Evolutionary conservation across 2,113 vertebrate species (phyloP).

Genomic region (Mormyrus iriodes): DNA sequence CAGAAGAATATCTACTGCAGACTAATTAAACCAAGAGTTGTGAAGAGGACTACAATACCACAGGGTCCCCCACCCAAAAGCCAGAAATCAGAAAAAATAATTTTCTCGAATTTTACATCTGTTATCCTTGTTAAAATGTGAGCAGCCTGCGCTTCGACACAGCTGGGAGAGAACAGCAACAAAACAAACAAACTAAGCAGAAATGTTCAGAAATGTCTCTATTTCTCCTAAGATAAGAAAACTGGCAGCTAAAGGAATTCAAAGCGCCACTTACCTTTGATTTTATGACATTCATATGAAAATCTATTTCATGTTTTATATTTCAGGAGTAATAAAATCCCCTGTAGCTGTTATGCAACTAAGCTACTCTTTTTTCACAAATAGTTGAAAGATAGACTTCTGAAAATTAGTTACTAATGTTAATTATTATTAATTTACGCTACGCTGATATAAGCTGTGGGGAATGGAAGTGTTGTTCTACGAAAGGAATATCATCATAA

Average conservation of each 20-base stretch:
- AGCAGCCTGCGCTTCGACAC: background rate
- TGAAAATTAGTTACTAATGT: background rate
- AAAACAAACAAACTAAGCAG: background rate
- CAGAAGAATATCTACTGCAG: background rate
- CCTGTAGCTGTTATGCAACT: background rate
- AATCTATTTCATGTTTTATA: background rate
- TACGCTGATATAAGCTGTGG: background rate
- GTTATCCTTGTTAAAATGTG: background rate
- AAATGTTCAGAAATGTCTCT: background rate
- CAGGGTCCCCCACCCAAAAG: background rate
- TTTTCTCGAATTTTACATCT: background rate
- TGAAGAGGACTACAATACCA: background rate
- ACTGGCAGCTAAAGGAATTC: background rate
- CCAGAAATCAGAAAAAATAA: background rate
- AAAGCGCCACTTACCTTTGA: background rate
- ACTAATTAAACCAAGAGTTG: background rate
- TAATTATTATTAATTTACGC: background rate
- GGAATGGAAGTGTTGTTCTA: background rate
- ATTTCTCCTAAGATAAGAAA: background rate
- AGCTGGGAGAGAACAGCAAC: background rate
- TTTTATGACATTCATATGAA: background rate
- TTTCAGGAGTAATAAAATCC: background rate
- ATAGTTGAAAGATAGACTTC: background rate
- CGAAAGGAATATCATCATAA: background rate
- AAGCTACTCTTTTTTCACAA: background rate